phyloP scores from a whole-genome alignment of 2,113 vertebrate species.

The Gymnarchus niloticus region DNA sequence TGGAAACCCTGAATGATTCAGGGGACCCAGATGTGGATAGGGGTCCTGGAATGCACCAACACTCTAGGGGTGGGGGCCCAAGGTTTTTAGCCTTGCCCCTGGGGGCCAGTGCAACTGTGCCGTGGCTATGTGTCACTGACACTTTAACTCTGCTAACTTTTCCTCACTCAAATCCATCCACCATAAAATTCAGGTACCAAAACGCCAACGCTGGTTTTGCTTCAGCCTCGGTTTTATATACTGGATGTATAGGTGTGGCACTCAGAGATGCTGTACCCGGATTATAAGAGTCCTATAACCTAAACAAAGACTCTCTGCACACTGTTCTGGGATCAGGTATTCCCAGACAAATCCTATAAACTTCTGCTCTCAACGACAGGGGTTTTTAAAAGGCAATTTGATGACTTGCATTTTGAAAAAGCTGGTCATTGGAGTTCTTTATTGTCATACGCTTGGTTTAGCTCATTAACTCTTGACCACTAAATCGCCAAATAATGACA shows the following conservation, averaged over 20 bases:
- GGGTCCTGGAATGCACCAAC: background rate
- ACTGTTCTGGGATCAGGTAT: background rate
- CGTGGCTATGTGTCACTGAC: too few species aligned
- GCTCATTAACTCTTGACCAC: background rate
- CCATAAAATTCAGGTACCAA: background rate
- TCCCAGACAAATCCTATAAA: background rate
- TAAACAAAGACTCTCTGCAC: background rate
- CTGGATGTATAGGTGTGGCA: too few species aligned
- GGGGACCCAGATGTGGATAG: too few species aligned
- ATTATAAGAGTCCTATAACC: background rate
- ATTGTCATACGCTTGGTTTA: background rate
- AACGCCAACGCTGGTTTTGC: too few species aligned
- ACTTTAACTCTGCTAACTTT: too few species aligned
- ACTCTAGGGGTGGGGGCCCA: background rate
- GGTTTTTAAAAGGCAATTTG: background rate
- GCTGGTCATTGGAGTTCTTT: background rate
- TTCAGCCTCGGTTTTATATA: too few species aligned
- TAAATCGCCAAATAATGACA: background rate
- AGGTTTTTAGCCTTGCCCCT: background rate
- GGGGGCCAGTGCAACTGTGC: too few species aligned
- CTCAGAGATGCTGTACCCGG: background rate
- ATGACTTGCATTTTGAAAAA: too few species aligned
- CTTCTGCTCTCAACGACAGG: background rate
- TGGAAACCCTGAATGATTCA: too few species aligned
- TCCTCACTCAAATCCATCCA: background rate